Base-by-base conservation (phyloP, 2,113 vertebrate species). In the Eulacestoma nigropectus region DNA sequence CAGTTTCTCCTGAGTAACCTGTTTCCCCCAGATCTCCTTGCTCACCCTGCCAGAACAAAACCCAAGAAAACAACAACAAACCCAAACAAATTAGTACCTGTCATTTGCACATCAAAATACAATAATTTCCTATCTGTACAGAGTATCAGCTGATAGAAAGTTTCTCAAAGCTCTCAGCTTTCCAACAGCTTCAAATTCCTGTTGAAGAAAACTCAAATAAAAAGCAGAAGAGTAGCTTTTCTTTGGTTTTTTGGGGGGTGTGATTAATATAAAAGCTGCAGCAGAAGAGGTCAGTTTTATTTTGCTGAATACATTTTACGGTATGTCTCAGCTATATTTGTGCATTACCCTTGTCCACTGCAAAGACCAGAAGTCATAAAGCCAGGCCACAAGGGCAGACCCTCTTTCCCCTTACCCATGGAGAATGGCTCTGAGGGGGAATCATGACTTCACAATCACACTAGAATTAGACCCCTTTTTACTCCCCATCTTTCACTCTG, bases 1-100 rank as follows among this genome's bases (percentile, higher is more conserved):
- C 98, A 47, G 25, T 41, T n/a, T 95, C 69, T 92, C 98, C 98
- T 60, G 39, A 75, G 78, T 77, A 87, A 37, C 97, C 97, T 22
- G 4, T 57, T 69, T 94, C 93, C 11, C 98, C 96, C 5, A 74
- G 16, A 69, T 95, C 73, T 95, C 97, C 98, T 75, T 5, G 60
- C 13, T 91, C 39, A 89, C 97, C 97, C 98, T 98, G 80, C 37
- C 74, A 92, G 81, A 91, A 91, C 4, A n/a, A 81, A 35, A 67
- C 9, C 23, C 78, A 74, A 68, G n/a, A 76, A 59, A 73, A 63
- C 4, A 50, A 33, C 44, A n/a, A 72, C 0, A 8, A 67, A 56
- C 47, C 22, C 37, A 67, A 74, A 53, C 10, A 68, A 81, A 91
- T 64, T 56, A 62, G 19, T 29, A 70, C 16, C 11, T 52, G 17